Percentiles rank a stretch among this genome's conserved stretches.
These are phyloP conservation scores for Campaea margaritaria DNA, from an alignment of 2,888 invertebrate species.

Conservation along the genomic window DNA sequence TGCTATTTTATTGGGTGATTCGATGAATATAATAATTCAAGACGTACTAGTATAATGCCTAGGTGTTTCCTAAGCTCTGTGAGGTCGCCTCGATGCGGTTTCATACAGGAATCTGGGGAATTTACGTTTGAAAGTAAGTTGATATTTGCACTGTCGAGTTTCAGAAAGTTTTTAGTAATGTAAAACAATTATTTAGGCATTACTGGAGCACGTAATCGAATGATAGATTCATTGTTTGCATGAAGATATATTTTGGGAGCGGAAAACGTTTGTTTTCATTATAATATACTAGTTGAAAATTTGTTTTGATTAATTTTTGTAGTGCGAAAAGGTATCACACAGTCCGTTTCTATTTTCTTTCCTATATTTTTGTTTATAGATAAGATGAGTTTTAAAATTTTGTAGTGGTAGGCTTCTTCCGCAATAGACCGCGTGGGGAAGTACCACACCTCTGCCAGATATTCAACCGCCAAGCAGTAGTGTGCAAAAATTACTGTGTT, in stretches of 20 bases:
- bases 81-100: constrained; percentile 59
- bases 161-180: constrained; percentile 15
- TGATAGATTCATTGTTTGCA: constrained; percentile 12
- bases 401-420: too few relatives aligned
- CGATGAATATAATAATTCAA: constrained; percentile 22
- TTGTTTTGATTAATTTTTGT: constrained; percentile 18
- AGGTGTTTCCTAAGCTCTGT: constrained; percentile 74
- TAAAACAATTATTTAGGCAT: constrained; percentile 5
- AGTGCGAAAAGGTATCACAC: constrained; percentile 8
- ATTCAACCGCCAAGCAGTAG: too few relatives aligned
- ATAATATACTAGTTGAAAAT: constrained; percentile 13
- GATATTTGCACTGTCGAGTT: constrained; percentile 10
- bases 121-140: constrained; percentile 64
- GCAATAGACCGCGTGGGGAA: too few relatives aligned
- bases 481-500: too few relatives aligned
- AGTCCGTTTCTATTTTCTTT: background rate
- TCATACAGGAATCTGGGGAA: constrained; percentile 67
- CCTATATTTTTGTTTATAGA: background rate
- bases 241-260: constrained; percentile 12
- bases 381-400: too few relatives aligned
- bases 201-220: background rate
- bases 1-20: constrained; percentile 21
- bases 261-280: constrained; percentile 26
- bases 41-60: constrained; percentile 63
- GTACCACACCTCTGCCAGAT: too few relatives aligned